Evolutionary conservation across 2,888 invertebrate species (phyloP), one percentile per base, ranked within the genome.

Genomic region (Allolobophora icterica): DNA sequence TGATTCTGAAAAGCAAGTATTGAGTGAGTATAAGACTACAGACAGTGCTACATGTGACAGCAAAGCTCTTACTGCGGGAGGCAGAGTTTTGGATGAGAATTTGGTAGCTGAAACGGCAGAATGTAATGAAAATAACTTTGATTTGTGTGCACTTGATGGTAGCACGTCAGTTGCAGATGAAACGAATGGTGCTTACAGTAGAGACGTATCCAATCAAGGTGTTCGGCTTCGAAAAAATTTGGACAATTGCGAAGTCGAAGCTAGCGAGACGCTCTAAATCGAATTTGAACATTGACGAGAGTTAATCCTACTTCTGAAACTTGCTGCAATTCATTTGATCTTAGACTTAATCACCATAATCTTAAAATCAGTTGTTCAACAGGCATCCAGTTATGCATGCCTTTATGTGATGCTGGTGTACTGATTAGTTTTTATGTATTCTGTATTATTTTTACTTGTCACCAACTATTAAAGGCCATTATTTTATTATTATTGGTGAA

Each of bases 161-260:
- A 21, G 34, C 38, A 35, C 87, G 24, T 34, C 87, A 24, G 38
- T 38, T 34, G 87, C 87, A 19, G 87, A 3, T 34, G 87, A 87
- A 21, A 38, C 21, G 87, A 87, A 34, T 87, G 87, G 87, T 87
- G 87, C 87, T 87, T 87, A 24, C 38, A 24, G 35, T 35, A 87
- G 87, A 87, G 87, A 87, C 87, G 87, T 35, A 87, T 38, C 34
- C 87, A 24, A 17, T 87, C 38, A 5, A 19, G 35, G 38, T 87
- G 35, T 87, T 87, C 34, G 87, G 38, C 87, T 87, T 87, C 34
- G 87, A 87, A 87, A 35, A 35, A 87, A 38, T 33, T n/a, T 38
- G 38, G 87, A 87, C 87, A 87, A 87, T 87, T 34, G 71, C 71
- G n/a, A 71, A 71, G 30, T 71, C 71, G 71, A n/a, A n/a, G 71